Evolutionary conservation across 2,797 vertebrate species (phyloP), one percentile per base, ranked within the genome.

Genomic region (Naso thynnoides): DNA sequence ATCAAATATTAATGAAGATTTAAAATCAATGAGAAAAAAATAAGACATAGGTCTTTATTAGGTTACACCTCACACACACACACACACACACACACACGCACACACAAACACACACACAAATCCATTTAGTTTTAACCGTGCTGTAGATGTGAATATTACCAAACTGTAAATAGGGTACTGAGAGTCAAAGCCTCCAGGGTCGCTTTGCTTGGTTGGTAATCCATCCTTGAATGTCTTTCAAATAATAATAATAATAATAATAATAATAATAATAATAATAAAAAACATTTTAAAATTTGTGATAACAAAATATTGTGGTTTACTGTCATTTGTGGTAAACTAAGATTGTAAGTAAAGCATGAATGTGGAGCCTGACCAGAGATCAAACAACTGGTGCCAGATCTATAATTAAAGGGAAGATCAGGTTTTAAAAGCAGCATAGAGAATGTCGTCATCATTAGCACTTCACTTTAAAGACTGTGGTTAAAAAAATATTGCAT

Each of bases 381-480:
- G 39, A 58, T 63, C 19, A 56, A 67, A 14, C 2, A 29, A 56
- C 16, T 44, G 2, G 10, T 26, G 41, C 5, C 24, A 65, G 60
- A 66, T 7, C 21, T 47, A 54, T 31, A 3, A 31, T 18, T 41
- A 53, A 70, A 71, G 10, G 6, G 2, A 58, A 18, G 6, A 38
- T 7, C n/a, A 53, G 29, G 58, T 59, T 26, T 9, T 36, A 4
- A 2, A 49, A 55, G 36, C 8, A 59, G n/a, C 23, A 16, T 2
- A 0, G 8, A 24, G 36, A 31, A 29, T 42, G 42, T 48, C 19
- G 4, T 57, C 52, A 68, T 60, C 3, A 18, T 50, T 52, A 42
- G 23, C 49, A 44, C 33, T 64, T 68, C 31, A 18, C 54, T 71
- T 63, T 61, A 26, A 61, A 44, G 11, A 36, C 23, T 76, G 44